phyloP scores from a whole-genome alignment of 2,113 vertebrate genomes.

The Stomatorhinus ivindoensis region DNA sequence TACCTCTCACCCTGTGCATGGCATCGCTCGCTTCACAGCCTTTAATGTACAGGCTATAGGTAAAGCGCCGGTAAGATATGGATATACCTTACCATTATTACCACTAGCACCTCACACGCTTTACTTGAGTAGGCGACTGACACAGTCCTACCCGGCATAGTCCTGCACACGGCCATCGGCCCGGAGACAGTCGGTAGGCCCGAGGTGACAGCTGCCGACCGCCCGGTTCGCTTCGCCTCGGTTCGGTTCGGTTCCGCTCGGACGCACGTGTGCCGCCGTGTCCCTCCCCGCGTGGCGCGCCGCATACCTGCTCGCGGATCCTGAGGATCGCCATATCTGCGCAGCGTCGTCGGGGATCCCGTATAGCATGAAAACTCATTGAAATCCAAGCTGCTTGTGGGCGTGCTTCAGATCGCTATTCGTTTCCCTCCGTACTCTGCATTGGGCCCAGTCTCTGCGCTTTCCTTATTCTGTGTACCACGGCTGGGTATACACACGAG shows the following conservation, averaged over 20 bases:
- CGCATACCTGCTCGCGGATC: conserved; percentile 67
- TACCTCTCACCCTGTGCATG: not conserved
- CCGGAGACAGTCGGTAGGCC: not conserved
- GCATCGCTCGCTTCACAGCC: not conserved
- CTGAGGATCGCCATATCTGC: conserved; percentile 68
- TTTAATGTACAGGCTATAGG: not conserved
- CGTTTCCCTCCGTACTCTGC: not conserved
- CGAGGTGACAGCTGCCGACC: not conserved
- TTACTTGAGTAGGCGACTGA: not conserved
- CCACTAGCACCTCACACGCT: not conserved
- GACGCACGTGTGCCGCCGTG: not conserved
- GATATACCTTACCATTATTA: not conserved
- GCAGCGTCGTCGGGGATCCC: conserved; percentile 36
- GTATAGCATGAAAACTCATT: conserved; percentile 48
- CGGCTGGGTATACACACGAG: not conserved
- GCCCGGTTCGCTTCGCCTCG: not conserved
- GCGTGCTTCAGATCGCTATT: not conserved
- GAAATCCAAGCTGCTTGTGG: not conserved
- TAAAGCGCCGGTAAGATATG: not conserved
- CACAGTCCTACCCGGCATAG: not conserved
- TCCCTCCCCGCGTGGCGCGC: not conserved
- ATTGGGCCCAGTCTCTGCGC: conserved; percentile 12
- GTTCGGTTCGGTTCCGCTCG: not conserved
- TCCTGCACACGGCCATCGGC: not conserved
- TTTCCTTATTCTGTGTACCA: conserved; percentile 22